phyloP scores from a whole-genome alignment of 2,113 vertebrate genomes.

The Chaetodon trifascialis region DNA sequence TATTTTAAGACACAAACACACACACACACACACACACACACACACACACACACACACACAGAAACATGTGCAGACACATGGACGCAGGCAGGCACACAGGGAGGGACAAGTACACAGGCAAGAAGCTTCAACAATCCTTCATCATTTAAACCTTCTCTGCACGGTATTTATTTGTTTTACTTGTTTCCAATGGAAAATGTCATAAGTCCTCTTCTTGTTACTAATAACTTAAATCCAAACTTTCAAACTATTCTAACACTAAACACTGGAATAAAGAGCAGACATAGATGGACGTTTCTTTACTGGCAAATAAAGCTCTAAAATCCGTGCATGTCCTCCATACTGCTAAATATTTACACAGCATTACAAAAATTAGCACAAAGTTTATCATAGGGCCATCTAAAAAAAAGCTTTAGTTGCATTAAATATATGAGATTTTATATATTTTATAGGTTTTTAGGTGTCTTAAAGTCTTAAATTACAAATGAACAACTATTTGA shows the following conservation, averaged over 20 bases:
- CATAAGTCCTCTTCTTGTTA: no score
- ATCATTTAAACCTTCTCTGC: background rate
- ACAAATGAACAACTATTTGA: background rate
- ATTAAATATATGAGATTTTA: no score
- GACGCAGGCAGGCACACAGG: constrained; percentile 3
- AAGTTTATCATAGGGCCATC: no score
- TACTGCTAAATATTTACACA: no score
- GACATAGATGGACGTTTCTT: background rate
- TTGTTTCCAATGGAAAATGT: background rate
- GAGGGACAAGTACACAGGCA: background rate
- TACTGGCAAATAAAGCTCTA: no score
- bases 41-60: constrained; percentile 30
- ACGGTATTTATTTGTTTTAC: background rate
- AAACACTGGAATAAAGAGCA: background rate
- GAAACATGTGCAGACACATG: constrained; percentile 37
- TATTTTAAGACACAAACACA: constrained; percentile 62
- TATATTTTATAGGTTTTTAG: no score
- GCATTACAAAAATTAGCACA: no score
- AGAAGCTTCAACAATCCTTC: background rate
- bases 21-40: constrained; percentile 33
- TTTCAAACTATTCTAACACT: background rate
- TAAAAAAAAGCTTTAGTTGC: no score
- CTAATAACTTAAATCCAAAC: background rate
- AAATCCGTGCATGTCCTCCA: no score
- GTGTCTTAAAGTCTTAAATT: no score